phyloP scores from a whole-genome alignment of 2,113 vertebrate species.

The Microcebus ravelobensis region DNA sequence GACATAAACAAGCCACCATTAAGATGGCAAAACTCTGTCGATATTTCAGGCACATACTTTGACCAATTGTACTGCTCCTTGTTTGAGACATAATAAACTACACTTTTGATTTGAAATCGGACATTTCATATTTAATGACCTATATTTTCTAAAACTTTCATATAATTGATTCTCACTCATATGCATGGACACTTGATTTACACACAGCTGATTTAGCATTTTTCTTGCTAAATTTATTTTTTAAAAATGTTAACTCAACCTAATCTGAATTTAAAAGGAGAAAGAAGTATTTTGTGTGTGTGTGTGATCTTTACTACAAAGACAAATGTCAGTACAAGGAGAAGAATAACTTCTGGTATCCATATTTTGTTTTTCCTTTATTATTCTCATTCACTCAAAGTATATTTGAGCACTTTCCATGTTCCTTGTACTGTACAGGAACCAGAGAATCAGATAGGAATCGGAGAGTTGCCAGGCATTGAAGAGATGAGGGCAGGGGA shows the following conservation, averaged over 20 bases:
- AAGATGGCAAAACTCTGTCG: no score
- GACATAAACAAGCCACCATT: no score
- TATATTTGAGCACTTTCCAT: background rate
- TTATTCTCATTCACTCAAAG: background rate
- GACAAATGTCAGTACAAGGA: background rate
- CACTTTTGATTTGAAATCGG: no score
- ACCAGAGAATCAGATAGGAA: background rate
- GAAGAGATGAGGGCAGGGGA: background rate
- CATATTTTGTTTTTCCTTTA: background rate
- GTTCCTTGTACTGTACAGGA: background rate
- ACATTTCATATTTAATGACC: no score
- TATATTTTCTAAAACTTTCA: background rate
- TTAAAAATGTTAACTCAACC: background rate
- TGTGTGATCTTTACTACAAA: background rate
- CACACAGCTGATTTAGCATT: slow-evolving; percentile 2
- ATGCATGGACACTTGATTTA: background rate
- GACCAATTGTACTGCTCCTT: no score
- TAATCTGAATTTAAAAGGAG: background rate
- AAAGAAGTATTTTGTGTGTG: background rate
- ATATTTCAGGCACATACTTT: no score
- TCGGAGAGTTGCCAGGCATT: no score
- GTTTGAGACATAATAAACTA: no score
- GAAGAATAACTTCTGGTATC: background rate
- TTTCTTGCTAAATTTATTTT: slow-evolving; percentile 49
- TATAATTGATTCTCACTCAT: background rate